Percentiles rank a stretch among this genome's conserved stretches.
Evolutionary conservation across 2,113 vertebrate species (phyloP).

Genomic region (Barnardius zonarius): DNA sequence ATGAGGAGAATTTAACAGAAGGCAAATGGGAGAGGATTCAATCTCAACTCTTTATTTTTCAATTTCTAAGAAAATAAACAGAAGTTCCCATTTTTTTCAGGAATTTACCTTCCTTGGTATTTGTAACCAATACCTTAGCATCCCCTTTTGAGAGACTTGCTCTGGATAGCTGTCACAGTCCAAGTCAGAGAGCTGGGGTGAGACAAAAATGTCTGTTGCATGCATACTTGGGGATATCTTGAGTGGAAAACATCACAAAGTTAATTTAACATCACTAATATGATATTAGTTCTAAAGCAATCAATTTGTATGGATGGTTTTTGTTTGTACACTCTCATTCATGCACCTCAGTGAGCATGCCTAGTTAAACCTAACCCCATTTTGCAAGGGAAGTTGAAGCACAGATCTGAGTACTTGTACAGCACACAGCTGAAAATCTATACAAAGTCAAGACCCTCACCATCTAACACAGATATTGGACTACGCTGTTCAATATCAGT

Average conservation of each 20-base stretch:
- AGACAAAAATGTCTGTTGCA: not conserved
- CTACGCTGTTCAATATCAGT: not conserved
- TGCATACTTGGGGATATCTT: not conserved
- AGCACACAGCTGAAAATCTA: not conserved
- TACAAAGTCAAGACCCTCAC: not conserved
- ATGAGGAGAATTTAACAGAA: not conserved
- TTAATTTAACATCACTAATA: not conserved
- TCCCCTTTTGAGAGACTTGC: not conserved
- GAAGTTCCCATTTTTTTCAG: not conserved
- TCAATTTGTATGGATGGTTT: not conserved
- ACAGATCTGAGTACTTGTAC: not conserved
- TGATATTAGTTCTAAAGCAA: not conserved
- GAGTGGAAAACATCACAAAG: not conserved
- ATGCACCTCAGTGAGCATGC: not conserved
- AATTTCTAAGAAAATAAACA: not conserved
- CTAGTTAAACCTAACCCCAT: not conserved
- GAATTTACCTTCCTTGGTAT: not conserved
- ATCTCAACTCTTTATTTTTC: conserved; percentile 35
- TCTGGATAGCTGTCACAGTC: not conserved
- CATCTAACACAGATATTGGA: not conserved
- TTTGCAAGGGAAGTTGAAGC: not conserved
- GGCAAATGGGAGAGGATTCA: not conserved
- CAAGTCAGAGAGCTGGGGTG: not conserved
- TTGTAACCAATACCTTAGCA: not conserved
- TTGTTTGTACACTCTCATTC: not conserved